These are phyloP conservation scores for Labeo catla DNA, from an alignment of 2,113 vertebrate species.

Conservation along the genomic window DNA sequence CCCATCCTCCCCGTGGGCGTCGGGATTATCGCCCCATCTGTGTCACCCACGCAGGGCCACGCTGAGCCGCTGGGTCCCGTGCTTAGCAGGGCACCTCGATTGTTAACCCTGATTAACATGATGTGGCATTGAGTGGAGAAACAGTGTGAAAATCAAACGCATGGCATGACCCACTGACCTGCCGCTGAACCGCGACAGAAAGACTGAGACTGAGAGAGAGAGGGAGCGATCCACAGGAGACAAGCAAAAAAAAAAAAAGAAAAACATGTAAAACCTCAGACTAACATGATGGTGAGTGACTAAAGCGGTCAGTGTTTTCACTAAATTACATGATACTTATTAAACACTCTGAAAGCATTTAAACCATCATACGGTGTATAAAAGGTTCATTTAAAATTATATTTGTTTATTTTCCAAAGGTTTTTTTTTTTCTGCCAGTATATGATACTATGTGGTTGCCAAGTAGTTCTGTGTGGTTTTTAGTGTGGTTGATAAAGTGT, in stretches of 20 bases:
- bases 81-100: slow-evolving; percentile 70
- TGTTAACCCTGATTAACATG: slow-evolving; percentile 83
- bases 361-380: no score
- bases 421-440: no score
- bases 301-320: neutral
- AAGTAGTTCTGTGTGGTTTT: no score
- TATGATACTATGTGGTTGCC: no score
- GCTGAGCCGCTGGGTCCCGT: slow-evolving; percentile 72
- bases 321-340: no score
- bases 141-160: slow-evolving; percentile 77
- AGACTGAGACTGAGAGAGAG: neutral
- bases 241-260: neutral
- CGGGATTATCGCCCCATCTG: slow-evolving; percentile 76
- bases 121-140: slow-evolving; percentile 71
- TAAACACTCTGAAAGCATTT: no score
- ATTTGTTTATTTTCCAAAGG: no score
- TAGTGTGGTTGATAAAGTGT: no score
- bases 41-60: slow-evolving; percentile 62
- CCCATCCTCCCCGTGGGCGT: slow-evolving; percentile 30
- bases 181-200: slow-evolving; percentile 69
- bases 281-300: neutral
- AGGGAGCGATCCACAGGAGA: neutral
- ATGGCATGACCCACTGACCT: slow-evolving; percentile 74
- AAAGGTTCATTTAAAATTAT: no score
- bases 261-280: neutral